Percentiles rank a stretch among this genome's conserved stretches.
These are phyloP conservation scores for Matsumurasca onukii DNA, from an alignment of 1,140 invertebrate genomes.

Conservation along the genomic window DNA sequence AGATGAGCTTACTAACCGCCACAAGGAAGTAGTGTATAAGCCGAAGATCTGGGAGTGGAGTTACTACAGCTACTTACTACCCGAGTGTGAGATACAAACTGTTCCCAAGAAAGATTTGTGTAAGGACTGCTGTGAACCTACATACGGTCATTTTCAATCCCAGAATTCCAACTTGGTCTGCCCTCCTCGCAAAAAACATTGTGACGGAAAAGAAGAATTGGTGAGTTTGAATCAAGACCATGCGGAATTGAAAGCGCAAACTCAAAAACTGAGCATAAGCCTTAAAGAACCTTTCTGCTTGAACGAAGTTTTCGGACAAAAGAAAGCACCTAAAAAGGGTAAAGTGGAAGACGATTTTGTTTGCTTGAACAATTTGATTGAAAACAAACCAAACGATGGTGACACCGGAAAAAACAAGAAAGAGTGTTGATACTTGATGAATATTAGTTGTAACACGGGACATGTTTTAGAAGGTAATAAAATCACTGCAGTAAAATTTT, in stretches of 20 bases:
- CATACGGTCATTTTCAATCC: background rate
- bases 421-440: no score
- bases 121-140: background rate
- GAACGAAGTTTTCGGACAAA: background rate
- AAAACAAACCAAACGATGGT: constrained; percentile 8
- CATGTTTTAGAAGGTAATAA: no score
- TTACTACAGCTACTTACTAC: constrained; percentile 11
- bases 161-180: background rate
- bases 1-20: constrained; percentile 10
- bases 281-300: background rate
- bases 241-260: background rate
- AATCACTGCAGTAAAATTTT: no score
- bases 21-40: background rate
- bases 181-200: background rate
- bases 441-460: no score
- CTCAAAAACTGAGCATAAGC: background rate
- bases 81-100: background rate
- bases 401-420: background rate
- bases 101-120: background rate
- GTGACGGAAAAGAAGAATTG: background rate
- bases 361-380: constrained; percentile 15
- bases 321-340: background rate
- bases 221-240: background rate
- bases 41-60: constrained; percentile 7
- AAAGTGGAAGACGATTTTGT: background rate